These are phyloP conservation scores for Seriola rivoliana DNA, from an alignment of 2,113 vertebrate species.

Conservation along the genomic window DNA sequence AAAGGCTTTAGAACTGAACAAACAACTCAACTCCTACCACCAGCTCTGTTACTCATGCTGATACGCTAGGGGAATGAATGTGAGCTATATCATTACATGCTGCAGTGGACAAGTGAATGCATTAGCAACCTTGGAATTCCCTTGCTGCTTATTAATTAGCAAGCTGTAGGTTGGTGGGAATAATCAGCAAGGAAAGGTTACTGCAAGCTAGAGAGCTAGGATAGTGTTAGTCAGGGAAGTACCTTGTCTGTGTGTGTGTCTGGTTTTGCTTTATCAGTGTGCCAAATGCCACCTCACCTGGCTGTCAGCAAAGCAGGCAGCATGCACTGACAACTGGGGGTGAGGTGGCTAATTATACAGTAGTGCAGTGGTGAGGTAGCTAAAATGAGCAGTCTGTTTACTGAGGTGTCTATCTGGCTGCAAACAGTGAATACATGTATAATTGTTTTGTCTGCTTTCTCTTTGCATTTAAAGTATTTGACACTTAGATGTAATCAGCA, in stretches of 20 bases:
- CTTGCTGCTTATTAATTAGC: conserved; percentile 70
- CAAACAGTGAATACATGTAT: conserved; percentile 16
- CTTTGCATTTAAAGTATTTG: conserved; percentile 6
- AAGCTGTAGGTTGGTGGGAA: conserved; percentile 57
- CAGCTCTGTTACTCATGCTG: conserved; percentile 48
- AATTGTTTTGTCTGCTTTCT: conserved; percentile 25
- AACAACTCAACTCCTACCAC: conserved; percentile 26
- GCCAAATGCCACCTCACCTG: conserved; percentile 60
- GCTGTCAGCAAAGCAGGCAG: conserved; percentile 42
- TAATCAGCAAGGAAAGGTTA: conserved; percentile 56
- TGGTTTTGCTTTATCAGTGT: conserved; percentile 40
- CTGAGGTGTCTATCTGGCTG: conserved; percentile 15
- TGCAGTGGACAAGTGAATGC: conserved; percentile 69
- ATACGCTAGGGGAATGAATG: conserved; percentile 44
- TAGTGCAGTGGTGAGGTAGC: conserved; percentile 20
- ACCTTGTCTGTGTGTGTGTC: conserved; percentile 23
- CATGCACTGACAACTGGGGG: conserved; percentile 54
- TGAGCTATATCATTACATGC: conserved; percentile 68
- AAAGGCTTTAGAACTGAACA: conserved; percentile 25
- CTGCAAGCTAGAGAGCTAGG: conserved; percentile 43
- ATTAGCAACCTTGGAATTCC: conserved; percentile 66
- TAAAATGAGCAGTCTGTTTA: conserved; percentile 23
- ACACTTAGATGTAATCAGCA: conserved; percentile 12
- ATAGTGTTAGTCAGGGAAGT: conserved; percentile 45
- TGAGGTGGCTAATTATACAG: conserved; percentile 46